These are phyloP conservation scores for Progne subis DNA, from an alignment of 2,113 vertebrate genomes.

Conservation along the genomic window DNA sequence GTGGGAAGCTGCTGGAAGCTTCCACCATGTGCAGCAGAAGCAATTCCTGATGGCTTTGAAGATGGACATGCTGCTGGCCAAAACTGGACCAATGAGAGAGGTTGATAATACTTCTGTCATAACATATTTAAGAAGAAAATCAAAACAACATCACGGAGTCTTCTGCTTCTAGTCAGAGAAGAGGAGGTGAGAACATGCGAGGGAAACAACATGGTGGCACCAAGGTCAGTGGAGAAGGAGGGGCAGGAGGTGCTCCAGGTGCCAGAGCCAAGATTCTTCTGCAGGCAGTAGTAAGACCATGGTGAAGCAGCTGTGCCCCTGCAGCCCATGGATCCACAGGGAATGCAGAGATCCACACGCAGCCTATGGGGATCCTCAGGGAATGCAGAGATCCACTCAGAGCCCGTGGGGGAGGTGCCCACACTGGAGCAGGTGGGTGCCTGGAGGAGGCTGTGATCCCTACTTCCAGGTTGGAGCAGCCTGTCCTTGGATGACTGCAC, in stretches of 20 bases:
- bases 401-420: background rate
- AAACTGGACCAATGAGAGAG: background rate
- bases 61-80: background rate
- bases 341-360: background rate
- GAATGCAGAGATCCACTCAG: background rate
- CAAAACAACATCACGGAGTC: background rate
- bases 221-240: background rate
- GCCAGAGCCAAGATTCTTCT: rapidly evolving
- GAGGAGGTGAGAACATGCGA: background rate
- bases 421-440: background rate
- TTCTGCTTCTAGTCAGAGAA: background rate
- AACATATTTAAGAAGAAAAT: background rate
- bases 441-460: background rate
- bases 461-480: background rate
- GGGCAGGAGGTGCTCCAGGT: no score
- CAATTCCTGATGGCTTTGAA: background rate
- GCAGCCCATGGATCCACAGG: rapidly evolving
- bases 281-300: background rate
- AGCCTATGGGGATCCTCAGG: rapidly evolving
- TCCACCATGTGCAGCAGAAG: background rate
- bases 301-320: background rate
- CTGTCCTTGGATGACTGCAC: background rate
- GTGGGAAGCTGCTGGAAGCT: background rate
- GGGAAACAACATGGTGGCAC: background rate
- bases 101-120: background rate